phyloP scores from a whole-genome alignment of 2,888 invertebrate species.

The Chrysolina oricalcia region DNA sequence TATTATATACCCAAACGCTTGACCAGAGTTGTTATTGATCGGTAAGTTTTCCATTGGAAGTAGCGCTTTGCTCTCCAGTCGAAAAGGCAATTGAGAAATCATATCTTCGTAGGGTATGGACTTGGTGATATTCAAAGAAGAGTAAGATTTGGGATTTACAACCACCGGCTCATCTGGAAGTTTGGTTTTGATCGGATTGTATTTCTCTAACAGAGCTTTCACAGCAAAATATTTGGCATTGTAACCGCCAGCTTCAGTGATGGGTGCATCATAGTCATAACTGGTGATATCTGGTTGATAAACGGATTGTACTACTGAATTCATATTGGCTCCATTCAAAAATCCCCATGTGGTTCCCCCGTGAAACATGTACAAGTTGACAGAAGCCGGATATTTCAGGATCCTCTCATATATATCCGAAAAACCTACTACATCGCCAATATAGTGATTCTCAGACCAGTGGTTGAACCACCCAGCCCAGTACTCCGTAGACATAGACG shows the following conservation, averaged over 20 bases:
- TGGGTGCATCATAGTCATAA: constrained; percentile 91
- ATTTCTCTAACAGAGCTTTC: constrained; percentile 72
- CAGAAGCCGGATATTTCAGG: constrained; percentile 72
- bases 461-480: constrained; percentile 78
- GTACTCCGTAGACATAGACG: constrained; percentile 74
- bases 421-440: constrained; percentile 52
- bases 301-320: constrained; percentile 38
- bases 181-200: constrained; percentile 52
- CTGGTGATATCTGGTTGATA: constrained; percentile 66
- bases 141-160: constrained; percentile 20
- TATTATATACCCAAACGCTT: constrained; percentile 75
- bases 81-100: constrained; percentile 32
- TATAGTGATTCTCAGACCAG: constrained; percentile 70
- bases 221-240: constrained; percentile 83
- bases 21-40: constrained; percentile 71
- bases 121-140: constrained; percentile 33
- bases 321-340: constrained; percentile 67
- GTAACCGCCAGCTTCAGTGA: constrained; percentile 91
- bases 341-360: constrained; percentile 93
- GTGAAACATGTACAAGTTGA: constrained; percentile 94
- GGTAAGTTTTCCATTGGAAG: constrained; percentile 66
- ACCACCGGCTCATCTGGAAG: constrained; percentile 32
- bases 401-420: constrained; percentile 51
- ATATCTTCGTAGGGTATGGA: constrained; percentile 37
- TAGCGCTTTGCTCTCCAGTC: constrained; percentile 46